Percentiles rank a stretch among this genome's conserved stretches.
Conservation (phyloP, 2,797 vertebrate genomes). For the Huso huso region DNA sequence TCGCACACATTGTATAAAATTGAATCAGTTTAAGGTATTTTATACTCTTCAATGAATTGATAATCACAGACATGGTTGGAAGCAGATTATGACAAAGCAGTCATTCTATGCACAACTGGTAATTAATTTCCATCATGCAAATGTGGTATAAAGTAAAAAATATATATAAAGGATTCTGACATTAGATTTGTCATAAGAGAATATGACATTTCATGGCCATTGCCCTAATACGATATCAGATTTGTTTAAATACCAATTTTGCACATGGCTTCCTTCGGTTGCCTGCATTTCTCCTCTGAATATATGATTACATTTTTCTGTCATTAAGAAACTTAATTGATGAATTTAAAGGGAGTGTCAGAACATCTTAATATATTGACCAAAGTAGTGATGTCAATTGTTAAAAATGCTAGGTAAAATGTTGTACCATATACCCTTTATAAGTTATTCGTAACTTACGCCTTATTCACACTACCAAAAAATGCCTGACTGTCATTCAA, state of each 20-base stretch:
- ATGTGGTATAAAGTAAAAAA: conserved; percentile 15
- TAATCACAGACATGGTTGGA: background rate
- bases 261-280: conserved; percentile 77
- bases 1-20: too few relatives aligned
- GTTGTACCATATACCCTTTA: too few relatives aligned
- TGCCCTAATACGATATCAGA: conserved; percentile 58
- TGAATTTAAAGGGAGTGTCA: conserved; percentile 52
- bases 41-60: background rate
- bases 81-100: background rate
- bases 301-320: conserved; percentile 66
- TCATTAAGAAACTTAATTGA: conserved; percentile 78
- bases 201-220: conserved; percentile 26
- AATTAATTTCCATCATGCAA: conserved; percentile 8
- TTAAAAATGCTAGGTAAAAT: too few relatives aligned
- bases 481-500: too few relatives aligned
- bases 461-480: too few relatives aligned
- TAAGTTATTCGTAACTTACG: too few relatives aligned
- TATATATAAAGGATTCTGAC: conserved; percentile 20
- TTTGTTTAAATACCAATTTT: conserved; percentile 79
- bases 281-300: conserved; percentile 53
- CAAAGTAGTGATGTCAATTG: too few relatives aligned
- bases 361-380: conserved; percentile 18
- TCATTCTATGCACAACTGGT: conserved; percentile 1
- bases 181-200: conserved; percentile 37
- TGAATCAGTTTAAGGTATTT: too few relatives aligned